phyloP scores from a whole-genome alignment of 2,888 invertebrate genomes.

The Blastobasis lacticolella region DNA sequence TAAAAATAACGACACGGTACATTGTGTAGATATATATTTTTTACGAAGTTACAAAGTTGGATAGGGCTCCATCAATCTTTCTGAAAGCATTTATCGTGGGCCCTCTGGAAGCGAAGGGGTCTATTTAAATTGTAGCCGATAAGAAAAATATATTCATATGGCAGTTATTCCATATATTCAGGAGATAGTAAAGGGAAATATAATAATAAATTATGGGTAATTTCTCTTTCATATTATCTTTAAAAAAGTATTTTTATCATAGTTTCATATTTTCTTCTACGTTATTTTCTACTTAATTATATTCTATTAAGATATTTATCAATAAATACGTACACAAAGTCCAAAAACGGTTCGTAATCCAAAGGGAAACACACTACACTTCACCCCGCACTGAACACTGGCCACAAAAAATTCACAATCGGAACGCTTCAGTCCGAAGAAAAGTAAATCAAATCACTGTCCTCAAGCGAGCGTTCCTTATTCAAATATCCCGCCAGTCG shows the following conservation, averaged over 20 bases:
- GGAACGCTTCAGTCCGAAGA: neutral
- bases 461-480: conserved; percentile 21
- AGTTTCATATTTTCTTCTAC: too few species aligned
- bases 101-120: neutral
- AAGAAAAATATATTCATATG: neutral
- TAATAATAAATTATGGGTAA: too few species aligned
- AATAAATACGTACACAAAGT: neutral
- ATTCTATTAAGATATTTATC: too few species aligned
- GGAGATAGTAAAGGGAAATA: too few species aligned
- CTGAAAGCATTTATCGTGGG: neutral
- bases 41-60: neutral
- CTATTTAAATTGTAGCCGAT: neutral
- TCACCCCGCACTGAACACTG: neutral
- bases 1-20: neutral
- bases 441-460: neutral
- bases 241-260: too few species aligned
- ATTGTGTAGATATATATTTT: neutral
- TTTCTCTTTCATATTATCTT: too few species aligned
- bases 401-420: neutral
- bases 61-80: neutral
- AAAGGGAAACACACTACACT: neutral
- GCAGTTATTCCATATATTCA: too few species aligned
- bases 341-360: neutral
- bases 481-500: conserved; percentile 40
- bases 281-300: too few species aligned